These are phyloP conservation scores for Lithophane semibrunnea DNA, from an alignment of 2,888 invertebrate species.

Conservation along the genomic window DNA sequence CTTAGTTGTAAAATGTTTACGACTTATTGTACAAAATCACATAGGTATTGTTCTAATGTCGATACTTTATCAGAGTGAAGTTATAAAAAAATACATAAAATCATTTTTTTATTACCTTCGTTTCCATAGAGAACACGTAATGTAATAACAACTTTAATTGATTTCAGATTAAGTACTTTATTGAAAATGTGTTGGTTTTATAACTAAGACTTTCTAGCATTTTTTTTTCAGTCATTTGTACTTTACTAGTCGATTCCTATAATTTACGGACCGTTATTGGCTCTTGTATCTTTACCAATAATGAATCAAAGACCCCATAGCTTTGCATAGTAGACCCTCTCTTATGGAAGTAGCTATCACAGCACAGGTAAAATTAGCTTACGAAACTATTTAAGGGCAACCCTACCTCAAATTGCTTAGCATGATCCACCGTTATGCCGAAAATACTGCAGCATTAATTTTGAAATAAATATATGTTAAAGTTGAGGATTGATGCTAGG, in stretches of 20 bases:
- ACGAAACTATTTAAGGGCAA: too few species aligned
- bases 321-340: too few species aligned
- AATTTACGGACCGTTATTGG: too few species aligned
- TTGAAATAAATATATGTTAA: too few species aligned
- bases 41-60: constrained; percentile 47
- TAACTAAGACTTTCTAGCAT: background rate
- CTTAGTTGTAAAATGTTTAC: constrained; percentile 55
- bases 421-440: too few species aligned
- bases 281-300: too few species aligned
- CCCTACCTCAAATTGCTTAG: too few species aligned
- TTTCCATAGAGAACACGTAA: constrained; percentile 15
- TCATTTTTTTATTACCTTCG: constrained; percentile 22
- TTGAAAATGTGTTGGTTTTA: constrained; percentile 8
- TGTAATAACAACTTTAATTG: constrained; percentile 31
- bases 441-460: too few species aligned
- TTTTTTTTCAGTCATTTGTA: background rate
- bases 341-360: too few species aligned
- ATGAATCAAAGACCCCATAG: too few species aligned
- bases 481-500: too few species aligned
- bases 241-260: background rate
- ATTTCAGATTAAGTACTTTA: constrained; percentile 13
- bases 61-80: constrained; percentile 31
- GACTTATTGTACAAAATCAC: constrained; percentile 58
- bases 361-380: too few species aligned
- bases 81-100: constrained; percentile 53